phyloP scores from a whole-genome alignment of 1,140 invertebrate genomes.

The Lepidurus packardi region DNA sequence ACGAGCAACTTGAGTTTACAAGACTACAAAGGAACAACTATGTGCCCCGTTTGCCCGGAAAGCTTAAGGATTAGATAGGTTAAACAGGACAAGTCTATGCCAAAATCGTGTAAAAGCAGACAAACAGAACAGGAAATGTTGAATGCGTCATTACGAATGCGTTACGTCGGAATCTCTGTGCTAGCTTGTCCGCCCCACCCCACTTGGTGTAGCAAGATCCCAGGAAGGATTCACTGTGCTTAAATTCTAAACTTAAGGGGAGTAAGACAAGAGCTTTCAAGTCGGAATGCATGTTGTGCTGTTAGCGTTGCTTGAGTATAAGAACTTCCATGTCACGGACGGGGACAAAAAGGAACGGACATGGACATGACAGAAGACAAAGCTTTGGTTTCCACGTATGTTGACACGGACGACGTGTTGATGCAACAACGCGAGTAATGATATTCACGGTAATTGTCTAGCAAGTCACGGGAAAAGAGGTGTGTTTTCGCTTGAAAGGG shows the following conservation, averaged over 20 bases:
- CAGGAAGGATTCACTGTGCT: background rate
- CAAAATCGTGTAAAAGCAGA: background rate
- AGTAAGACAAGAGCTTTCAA: background rate
- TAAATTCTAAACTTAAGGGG: background rate
- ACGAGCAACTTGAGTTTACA: background rate
- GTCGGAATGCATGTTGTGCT: background rate
- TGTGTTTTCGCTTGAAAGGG: background rate
- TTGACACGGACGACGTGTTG: background rate
- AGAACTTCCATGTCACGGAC: background rate
- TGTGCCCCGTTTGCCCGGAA: background rate
- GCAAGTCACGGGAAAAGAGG: background rate
- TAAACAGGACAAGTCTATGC: background rate
- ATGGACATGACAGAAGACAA: conserved; percentile 3
- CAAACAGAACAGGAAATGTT: background rate
- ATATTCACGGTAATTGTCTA: background rate
- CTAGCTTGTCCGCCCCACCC: background rate
- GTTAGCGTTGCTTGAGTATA: background rate
- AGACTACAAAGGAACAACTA: background rate
- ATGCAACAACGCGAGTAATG: background rate
- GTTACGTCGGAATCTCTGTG: background rate
- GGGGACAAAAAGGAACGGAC: background rate
- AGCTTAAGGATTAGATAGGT: background rate
- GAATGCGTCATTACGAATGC: conserved; percentile 15
- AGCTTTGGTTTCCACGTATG: background rate
- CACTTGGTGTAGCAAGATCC: background rate